These are phyloP conservation scores for Tetramorium simillimum DNA, from an alignment of 1,140 invertebrate genomes.

Conservation along the genomic window DNA sequence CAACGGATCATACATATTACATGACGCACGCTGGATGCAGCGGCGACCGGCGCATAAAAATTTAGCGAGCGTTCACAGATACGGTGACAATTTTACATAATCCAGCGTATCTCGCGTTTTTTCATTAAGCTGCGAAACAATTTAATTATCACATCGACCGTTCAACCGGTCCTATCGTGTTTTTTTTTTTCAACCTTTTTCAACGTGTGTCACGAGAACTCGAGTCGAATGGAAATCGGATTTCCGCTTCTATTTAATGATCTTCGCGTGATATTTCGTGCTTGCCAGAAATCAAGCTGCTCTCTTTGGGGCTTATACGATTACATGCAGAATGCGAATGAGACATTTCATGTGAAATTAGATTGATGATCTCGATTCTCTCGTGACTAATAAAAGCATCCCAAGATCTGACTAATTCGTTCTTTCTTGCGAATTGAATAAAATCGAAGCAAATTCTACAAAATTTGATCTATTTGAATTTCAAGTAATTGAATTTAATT, in stretches of 20 bases:
- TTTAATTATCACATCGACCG: conserved; percentile 16
- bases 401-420: neutral
- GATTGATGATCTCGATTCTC: neutral
- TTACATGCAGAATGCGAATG: neutral
- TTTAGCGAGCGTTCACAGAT: conserved; percentile 26
- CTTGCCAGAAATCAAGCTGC: neutral
- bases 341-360: neutral
- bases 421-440: neutral
- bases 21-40: conserved; percentile 15
- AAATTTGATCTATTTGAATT: neutral
- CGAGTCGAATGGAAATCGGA: neutral
- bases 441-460: neutral
- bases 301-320: neutral
- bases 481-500: neutral
- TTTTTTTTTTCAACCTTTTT: neutral
- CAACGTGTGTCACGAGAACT: neutral
- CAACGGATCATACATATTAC: conserved; percentile 62
- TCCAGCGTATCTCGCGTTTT: neutral
- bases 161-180: neutral
- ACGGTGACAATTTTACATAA: conserved; percentile 38
- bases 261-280: neutral
- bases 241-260: neutral
- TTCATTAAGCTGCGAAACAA: neutral
- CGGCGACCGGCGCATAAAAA: conserved; percentile 36
- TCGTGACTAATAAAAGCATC: neutral